phyloP scores from a whole-genome alignment of 2,888 invertebrate species.

The Molanna angustata region DNA sequence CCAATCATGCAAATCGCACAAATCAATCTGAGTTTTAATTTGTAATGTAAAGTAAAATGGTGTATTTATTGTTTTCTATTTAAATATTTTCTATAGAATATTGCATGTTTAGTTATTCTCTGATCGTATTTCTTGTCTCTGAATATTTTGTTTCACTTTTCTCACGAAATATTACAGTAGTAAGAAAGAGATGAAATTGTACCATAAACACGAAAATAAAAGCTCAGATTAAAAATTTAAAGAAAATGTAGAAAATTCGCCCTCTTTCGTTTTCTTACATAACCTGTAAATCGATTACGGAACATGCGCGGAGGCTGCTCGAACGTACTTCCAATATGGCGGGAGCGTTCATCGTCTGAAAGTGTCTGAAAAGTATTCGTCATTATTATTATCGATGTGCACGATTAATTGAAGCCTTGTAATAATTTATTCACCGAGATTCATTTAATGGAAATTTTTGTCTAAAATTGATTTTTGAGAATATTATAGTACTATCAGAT shows the following conservation, averaged over 20 bases:
- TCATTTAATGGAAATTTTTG: too few relatives aligned
- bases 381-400: background rate
- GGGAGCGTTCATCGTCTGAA: slow-evolving; percentile 49
- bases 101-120: too few relatives aligned
- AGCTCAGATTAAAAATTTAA: slow-evolving; percentile 4
- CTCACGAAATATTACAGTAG: too few relatives aligned
- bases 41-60: too few relatives aligned
- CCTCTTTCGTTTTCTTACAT: slow-evolving; percentile 31
- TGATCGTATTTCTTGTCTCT: too few relatives aligned
- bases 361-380: slow-evolving; percentile 8
- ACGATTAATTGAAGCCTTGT: background rate
- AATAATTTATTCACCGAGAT: background rate
- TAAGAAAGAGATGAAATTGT: slow-evolving; percentile 14
- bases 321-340: slow-evolving; percentile 46
- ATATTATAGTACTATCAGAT: background rate
- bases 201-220: slow-evolving; percentile 13
- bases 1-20: too few relatives aligned
- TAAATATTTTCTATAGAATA: too few relatives aligned
- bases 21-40: too few relatives aligned
- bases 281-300: slow-evolving; percentile 33
- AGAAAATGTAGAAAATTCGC: slow-evolving; percentile 23
- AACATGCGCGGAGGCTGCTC: slow-evolving; percentile 28
- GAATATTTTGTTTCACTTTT: background rate
- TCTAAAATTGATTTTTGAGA: background rate
- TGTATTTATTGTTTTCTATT: too few relatives aligned